These are phyloP conservation scores for Teleopsis dalmanni DNA, from an alignment of 1,140 invertebrate genomes.

Conservation along the genomic window DNA sequence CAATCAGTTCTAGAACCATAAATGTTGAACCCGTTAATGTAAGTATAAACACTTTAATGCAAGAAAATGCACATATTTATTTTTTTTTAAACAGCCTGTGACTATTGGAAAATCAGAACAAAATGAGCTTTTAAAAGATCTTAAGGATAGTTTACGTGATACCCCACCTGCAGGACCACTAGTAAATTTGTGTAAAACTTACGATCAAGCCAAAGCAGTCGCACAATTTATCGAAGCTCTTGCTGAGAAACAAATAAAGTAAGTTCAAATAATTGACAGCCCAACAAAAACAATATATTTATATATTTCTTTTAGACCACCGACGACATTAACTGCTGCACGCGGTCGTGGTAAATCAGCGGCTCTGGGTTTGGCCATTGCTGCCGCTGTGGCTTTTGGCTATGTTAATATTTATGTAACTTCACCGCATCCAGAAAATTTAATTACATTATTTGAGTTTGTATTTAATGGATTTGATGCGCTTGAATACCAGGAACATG, in stretches of 20 bases:
- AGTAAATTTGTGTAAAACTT: slow-evolving; percentile 85
- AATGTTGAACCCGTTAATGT: slow-evolving; percentile 64
- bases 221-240: slow-evolving; percentile 92
- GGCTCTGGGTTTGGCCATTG: slow-evolving; percentile 88
- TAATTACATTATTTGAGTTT: slow-evolving; percentile 97
- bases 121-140: slow-evolving; percentile 54
- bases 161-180: slow-evolving; percentile 85
- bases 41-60: slow-evolving; percentile 22
- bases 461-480: slow-evolving; percentile 94
- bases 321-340: slow-evolving; percentile 91
- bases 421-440: slow-evolving; percentile 95
- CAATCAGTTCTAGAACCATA: slow-evolving; percentile 82
- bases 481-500: slow-evolving; percentile 91
- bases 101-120: slow-evolving; percentile 37
- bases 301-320: slow-evolving; percentile 54
- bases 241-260: slow-evolving; percentile 74
- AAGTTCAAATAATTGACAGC: slow-evolving; percentile 1
- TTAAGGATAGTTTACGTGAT: slow-evolving; percentile 70
- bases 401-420: slow-evolving; percentile 99
- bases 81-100: slow-evolving; percentile 15
- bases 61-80: neutral
- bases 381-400: slow-evolving; percentile 74
- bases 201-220: slow-evolving; percentile 89
- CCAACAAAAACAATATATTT: neutral
- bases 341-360: slow-evolving; percentile 98